Evolutionary conservation across 1,140 invertebrate genomes (phyloP).

Genomic region (Lucilia cuprina): DNA sequence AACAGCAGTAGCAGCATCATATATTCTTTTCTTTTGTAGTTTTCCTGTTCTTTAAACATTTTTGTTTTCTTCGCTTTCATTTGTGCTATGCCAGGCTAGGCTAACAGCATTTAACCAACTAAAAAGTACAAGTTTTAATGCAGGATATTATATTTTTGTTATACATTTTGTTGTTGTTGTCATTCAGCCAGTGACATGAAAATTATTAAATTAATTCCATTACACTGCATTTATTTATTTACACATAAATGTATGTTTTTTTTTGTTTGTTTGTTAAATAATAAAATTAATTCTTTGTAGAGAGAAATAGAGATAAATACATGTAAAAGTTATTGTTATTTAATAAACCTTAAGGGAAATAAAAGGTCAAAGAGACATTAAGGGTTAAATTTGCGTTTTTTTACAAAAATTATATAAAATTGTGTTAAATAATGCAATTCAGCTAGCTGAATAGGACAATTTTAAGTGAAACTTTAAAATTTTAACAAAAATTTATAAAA

Average conservation of each 20-base stretch:
- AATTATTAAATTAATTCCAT: neutral
- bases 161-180: neutral
- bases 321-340: neutral
- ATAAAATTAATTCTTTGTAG: no score
- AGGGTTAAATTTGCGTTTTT: no score
- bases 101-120: no score
- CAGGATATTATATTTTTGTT: neutral
- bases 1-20: neutral
- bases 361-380: no score
- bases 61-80: neutral
- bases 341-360: neutral
- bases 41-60: neutral
- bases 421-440: no score
- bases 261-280: no score
- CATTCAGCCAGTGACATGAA: neutral
- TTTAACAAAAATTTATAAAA: no score
- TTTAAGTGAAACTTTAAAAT: no score
- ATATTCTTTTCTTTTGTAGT: neutral
- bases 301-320: no score
- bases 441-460: no score
- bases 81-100: neutral
- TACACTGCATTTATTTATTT: neutral
- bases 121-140: no score
- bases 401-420: no score
- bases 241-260: neutral